Percentiles rank a stretch among this genome's conserved stretches.
These are phyloP conservation scores for Saimiri boliviensis DNA, from an alignment of 2,113 vertebrate species.

Conservation along the genomic window DNA sequence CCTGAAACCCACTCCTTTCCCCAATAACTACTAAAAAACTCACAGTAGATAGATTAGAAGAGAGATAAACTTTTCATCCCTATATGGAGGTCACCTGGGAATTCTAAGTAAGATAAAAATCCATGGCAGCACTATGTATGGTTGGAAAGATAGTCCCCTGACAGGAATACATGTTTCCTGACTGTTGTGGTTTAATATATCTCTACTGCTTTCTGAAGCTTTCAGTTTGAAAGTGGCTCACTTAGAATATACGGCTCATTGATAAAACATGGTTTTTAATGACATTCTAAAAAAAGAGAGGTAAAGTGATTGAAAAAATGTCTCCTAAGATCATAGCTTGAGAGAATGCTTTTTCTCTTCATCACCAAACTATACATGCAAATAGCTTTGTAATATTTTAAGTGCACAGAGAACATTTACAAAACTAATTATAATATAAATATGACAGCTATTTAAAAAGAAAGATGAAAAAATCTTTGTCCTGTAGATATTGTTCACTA, in stretches of 20 bases:
- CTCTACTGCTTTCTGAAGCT: neutral
- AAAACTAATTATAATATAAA: neutral
- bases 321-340: neutral
- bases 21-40: neutral
- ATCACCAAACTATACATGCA: neutral
- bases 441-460: neutral
- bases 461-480: neutral
- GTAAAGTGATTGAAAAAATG: neutral
- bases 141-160: neutral
- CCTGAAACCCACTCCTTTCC: neutral
- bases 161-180: neutral
- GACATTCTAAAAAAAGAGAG: neutral
- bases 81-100: neutral
- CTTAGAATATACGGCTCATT: neutral
- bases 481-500: neutral
- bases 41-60: neutral
- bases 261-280: neutral
- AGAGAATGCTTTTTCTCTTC: neutral
- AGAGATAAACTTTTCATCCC: neutral
- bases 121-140: accelerated
- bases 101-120: neutral
- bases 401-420: neutral
- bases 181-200: neutral
- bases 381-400: neutral
- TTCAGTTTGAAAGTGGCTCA: neutral